Conservation (phyloP, 2,888 invertebrate genomes). For the Plutella xylostella region DNA sequence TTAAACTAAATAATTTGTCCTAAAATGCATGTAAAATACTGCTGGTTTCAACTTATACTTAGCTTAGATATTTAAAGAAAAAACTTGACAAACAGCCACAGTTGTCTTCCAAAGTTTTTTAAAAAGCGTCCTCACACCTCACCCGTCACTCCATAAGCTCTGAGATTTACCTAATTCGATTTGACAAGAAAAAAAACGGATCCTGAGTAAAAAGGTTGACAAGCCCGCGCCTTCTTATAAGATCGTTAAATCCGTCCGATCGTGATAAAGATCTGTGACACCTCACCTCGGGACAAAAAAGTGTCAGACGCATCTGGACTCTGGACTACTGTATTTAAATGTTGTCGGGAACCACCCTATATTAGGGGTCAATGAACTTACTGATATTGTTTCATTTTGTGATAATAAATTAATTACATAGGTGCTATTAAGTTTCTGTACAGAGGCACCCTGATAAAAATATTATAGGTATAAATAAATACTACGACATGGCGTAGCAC, state of each 20-base stretch:
- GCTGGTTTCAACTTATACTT: no score
- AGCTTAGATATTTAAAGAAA: no score
- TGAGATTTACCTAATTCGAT: constrained; percentile 62
- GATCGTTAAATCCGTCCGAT: constrained; percentile 57
- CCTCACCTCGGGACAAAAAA: constrained; percentile 40
- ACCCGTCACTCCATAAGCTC: constrained; percentile 44
- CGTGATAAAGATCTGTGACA: constrained; percentile 65
- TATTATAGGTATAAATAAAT: no score
- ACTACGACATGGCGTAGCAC: no score
- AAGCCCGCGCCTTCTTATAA: constrained; percentile 46
- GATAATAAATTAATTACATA: no score
- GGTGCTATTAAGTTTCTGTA: no score
- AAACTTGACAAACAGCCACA: no score
- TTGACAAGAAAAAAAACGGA: constrained; percentile 41
- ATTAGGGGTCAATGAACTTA: constrained; percentile 43
- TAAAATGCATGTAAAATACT: no score
- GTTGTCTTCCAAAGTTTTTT: no score
- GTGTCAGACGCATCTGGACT: constrained; percentile 43
- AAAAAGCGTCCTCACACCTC: constrained; percentile 27
- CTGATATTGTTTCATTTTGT: no score
- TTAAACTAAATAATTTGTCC: no score
- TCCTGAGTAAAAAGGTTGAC: constrained; percentile 49
- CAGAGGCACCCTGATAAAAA: no score
- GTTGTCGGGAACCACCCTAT: constrained; percentile 43
- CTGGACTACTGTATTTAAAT: constrained; percentile 67